phyloP scores from a whole-genome alignment of 2,797 vertebrate species.

The Cichlasoma orientale region DNA sequence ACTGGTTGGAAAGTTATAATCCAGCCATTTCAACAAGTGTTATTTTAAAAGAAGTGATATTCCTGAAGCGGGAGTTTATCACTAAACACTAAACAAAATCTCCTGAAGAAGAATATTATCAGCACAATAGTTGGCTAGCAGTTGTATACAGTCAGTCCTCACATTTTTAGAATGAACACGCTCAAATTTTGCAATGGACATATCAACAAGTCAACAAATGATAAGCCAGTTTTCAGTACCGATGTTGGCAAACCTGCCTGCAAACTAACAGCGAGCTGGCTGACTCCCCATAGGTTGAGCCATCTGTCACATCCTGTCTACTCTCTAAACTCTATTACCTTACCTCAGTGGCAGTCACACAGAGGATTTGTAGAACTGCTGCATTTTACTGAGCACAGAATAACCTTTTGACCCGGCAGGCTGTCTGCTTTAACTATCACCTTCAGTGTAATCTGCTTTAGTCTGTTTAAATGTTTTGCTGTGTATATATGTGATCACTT shows the following conservation, averaged over 20 bases:
- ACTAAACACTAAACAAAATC: not conserved
- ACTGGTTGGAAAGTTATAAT: not conserved
- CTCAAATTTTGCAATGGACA: slow-evolving; percentile 1
- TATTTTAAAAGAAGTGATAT: not conserved
- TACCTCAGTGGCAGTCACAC: slow-evolving; percentile 43
- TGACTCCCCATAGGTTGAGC: slow-evolving; percentile 59
- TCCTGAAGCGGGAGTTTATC: too few relatives aligned
- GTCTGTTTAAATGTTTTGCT: slow-evolving; percentile 46
- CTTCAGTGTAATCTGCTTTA: slow-evolving; percentile 59
- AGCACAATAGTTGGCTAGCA: not conserved
- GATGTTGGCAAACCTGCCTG: slow-evolving; percentile 23
- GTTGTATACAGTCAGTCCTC: not conserved
- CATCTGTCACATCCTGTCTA: slow-evolving; percentile 77
- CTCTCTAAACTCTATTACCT: slow-evolving; percentile 19
- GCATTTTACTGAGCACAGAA: slow-evolving; percentile 48
- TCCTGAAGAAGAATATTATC: not conserved
- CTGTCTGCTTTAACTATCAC: slow-evolving; percentile 47
- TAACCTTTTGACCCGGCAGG: slow-evolving; percentile 41
- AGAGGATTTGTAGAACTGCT: slow-evolving; percentile 56
- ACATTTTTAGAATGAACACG: not conserved
- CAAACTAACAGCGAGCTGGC: slow-evolving; percentile 45
- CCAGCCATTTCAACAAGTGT: not conserved
- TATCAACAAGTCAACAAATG: slow-evolving; percentile 51
- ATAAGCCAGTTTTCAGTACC: not conserved
- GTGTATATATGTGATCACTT: not conserved